A percentile compares a stretch with the other conserved stretches of the same genome.
Evolutionary conservation across 2,113 vertebrate species (phyloP).

Genomic region (Hydrolagus affinis): DNA sequence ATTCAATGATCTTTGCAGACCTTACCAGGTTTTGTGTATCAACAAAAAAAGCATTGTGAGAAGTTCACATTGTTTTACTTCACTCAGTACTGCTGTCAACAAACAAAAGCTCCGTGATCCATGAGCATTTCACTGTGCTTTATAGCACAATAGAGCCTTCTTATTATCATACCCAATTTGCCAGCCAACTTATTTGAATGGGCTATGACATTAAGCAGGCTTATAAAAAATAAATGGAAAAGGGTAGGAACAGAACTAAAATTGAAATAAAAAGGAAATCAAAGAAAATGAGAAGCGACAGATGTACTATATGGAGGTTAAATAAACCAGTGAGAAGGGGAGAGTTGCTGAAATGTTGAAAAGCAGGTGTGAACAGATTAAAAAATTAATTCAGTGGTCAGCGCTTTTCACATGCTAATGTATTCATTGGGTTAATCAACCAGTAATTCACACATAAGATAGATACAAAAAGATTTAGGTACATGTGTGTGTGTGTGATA

Average conservation of each 20-base stretch:
- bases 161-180: slow-evolving; percentile 26
- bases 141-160: background rate
- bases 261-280: slow-evolving; percentile 10
- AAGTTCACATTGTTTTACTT: background rate
- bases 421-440: slow-evolving; percentile 14
- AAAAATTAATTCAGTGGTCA: background rate
- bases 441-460: background rate
- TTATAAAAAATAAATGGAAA: slow-evolving; percentile 18
- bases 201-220: slow-evolving; percentile 16
- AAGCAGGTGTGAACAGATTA: background rate
- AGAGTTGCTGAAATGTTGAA: background rate
- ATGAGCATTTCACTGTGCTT: background rate
- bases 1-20: too few relatives aligned
- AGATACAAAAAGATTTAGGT: background rate
- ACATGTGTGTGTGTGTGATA: background rate
- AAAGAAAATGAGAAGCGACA: slow-evolving; percentile 8
- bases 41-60: background rate
- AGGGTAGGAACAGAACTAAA: background rate
- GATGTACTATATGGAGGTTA: slow-evolving; percentile 4
- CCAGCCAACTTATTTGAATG: slow-evolving; percentile 21
- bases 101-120: background rate
- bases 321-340: background rate
- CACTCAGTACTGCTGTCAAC: background rate
- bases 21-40: background rate
- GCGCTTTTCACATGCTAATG: background rate